phyloP scores from a whole-genome alignment of 2,888 invertebrate genomes.

The Lamellibrachia satsuma region DNA sequence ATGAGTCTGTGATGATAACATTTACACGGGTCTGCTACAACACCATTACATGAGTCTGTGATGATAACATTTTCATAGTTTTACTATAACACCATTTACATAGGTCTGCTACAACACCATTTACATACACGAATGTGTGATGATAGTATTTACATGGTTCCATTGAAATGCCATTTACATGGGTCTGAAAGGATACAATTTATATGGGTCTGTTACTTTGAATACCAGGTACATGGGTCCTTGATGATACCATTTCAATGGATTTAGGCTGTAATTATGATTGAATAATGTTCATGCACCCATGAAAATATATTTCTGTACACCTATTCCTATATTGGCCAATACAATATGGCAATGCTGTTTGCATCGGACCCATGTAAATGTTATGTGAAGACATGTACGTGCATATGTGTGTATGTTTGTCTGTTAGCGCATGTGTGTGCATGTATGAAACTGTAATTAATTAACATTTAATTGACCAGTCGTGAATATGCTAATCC shows the following conservation, averaged over 20 bases:
- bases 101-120: not conserved
- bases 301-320: not conserved
- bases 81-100: too few relatives aligned
- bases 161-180: not conserved
- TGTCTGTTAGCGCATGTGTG: not conserved
- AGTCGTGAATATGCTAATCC: not conserved
- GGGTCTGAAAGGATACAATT: not conserved
- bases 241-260: not conserved
- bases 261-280: not conserved
- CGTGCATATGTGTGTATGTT: not conserved
- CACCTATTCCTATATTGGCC: not conserved
- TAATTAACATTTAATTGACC: not conserved
- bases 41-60: not conserved
- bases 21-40: not conserved
- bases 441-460: not conserved
- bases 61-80: not conserved
- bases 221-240: not conserved
- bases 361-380: too few relatives aligned
- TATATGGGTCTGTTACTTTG: not conserved
- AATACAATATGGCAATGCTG: too few relatives aligned
- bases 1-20: not conserved
- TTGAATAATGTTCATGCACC: not conserved
- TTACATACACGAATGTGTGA: not conserved
- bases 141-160: not conserved
- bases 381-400: not conserved